Conservation (phyloP, 2,797 vertebrate species). For the Chaetophractus vellerosus region DNA sequence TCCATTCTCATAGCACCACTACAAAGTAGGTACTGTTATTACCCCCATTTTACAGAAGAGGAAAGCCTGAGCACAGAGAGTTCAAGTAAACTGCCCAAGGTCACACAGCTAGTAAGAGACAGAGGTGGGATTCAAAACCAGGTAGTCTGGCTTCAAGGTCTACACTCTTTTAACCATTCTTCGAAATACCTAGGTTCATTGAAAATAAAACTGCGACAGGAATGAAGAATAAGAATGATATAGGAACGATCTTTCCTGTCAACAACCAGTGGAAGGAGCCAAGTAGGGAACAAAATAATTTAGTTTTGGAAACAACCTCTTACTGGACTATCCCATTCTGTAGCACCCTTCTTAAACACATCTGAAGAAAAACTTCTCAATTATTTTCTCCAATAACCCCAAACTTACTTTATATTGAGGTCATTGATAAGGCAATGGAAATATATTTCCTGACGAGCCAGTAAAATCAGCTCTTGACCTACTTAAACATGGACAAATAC, state of each 20-base stretch:
- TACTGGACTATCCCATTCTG: background rate
- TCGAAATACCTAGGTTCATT: slow-evolving; percentile 8
- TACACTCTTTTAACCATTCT: background rate
- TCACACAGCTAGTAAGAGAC: slow-evolving; percentile 3
- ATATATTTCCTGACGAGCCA: background rate
- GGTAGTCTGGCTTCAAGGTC: background rate
- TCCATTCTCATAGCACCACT: background rate
- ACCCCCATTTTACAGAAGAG: background rate
- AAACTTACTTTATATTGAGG: slow-evolving; percentile 16
- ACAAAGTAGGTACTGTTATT: background rate
- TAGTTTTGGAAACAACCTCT: slow-evolving; percentile 29
- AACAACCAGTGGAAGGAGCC: background rate
- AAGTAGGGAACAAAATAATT: background rate
- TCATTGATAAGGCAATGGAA: slow-evolving; percentile 1
- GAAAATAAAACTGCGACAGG: slow-evolving; percentile 52
- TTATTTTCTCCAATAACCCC: background rate
- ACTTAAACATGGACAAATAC: background rate
- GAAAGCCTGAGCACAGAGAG: background rate
- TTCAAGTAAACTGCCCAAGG: background rate
- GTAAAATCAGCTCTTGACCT: slow-evolving; percentile 10
- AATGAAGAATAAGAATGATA: slow-evolving; percentile 11
- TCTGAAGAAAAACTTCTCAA: background rate
- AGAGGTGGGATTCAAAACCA: slow-evolving; percentile 38
- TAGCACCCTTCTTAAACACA: slow-evolving; percentile 20
- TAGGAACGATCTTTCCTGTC: slow-evolving; percentile 20